Evolutionary conservation across 2,113 vertebrate species (phyloP).

Genomic region (Tympanuchus pallidicinctus): DNA sequence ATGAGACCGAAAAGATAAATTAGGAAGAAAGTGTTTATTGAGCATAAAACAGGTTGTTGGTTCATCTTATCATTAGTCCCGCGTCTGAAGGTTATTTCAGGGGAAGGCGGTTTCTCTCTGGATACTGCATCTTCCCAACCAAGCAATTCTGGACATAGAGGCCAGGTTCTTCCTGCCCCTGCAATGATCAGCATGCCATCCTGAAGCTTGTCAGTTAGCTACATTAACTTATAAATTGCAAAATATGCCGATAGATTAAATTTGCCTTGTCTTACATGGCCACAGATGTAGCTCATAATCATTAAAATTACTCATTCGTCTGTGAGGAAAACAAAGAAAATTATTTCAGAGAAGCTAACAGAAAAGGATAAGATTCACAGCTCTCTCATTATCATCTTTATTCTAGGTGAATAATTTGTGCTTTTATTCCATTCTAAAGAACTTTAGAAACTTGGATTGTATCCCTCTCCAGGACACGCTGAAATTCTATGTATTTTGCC

Average conservation of each 20-base stretch:
- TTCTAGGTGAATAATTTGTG: slow-evolving; percentile 44
- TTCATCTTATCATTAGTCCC: not conserved
- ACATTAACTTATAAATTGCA: not conserved
- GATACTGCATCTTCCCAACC: not conserved
- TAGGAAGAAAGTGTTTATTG: not conserved
- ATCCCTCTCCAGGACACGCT: not conserved
- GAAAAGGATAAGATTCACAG: slow-evolving; percentile 31
- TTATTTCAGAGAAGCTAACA: slow-evolving; percentile 22
- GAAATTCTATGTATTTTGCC: not conserved
- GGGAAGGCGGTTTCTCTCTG: not conserved
- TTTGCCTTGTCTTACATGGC: not conserved
- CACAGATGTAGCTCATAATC: slow-evolving; percentile 35
- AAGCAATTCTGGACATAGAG: not conserved
- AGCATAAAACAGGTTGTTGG: not conserved
- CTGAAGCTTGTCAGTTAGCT: not conserved
- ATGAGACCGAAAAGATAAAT: not conserved
- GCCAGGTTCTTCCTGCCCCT: not conserved
- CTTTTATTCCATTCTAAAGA: slow-evolving; percentile 32
- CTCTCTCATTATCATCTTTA: slow-evolving; percentile 1
- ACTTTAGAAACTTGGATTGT: not conserved
- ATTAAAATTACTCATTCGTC: slow-evolving; percentile 48
- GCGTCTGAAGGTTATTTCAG: not conserved
- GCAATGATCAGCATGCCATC: not conserved
- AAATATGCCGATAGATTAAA: not conserved
- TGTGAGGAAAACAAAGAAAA: slow-evolving; percentile 40